Evolutionary conservation across 2,113 vertebrate species (phyloP).

Genomic region (Eudyptes chrysolophus): DNA sequence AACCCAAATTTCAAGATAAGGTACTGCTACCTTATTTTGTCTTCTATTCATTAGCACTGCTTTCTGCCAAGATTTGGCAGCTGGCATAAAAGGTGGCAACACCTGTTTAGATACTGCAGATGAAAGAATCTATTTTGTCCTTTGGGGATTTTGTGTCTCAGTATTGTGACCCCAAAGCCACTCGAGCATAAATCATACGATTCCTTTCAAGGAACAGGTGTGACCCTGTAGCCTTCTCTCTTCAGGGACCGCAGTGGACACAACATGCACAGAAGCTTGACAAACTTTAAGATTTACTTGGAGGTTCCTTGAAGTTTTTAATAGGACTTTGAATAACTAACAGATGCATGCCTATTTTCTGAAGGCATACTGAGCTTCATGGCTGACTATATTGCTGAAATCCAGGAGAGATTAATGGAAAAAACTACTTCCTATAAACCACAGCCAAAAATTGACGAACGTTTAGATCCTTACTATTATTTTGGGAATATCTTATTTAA

Average conservation of each 20-base stretch:
- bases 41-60: background rate
- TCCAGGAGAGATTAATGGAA: background rate
- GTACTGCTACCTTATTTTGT: background rate
- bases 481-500: background rate
- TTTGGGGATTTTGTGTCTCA: slow-evolving; percentile 10
- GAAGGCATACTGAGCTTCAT: background rate
- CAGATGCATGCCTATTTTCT: background rate
- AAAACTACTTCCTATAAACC: background rate
- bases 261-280: background rate
- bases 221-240: slow-evolving; percentile 28
- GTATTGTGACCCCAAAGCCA: slow-evolving; percentile 25
- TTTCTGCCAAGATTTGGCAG: slow-evolving; percentile 48
- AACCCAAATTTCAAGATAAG: background rate
- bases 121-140: slow-evolving; percentile 43
- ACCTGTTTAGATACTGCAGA: slow-evolving; percentile 62
- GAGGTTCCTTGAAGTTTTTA: background rate
- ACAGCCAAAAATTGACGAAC: background rate
- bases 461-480: background rate
- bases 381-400: background rate
- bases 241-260: background rate
- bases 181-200: slow-evolving; percentile 29
- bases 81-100: slow-evolving; percentile 57
- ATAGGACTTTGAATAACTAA: background rate
- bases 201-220: slow-evolving; percentile 64
- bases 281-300: background rate